Conservation (phyloP, 2,113 vertebrate species). For the Tragulus kanchil region DNA sequence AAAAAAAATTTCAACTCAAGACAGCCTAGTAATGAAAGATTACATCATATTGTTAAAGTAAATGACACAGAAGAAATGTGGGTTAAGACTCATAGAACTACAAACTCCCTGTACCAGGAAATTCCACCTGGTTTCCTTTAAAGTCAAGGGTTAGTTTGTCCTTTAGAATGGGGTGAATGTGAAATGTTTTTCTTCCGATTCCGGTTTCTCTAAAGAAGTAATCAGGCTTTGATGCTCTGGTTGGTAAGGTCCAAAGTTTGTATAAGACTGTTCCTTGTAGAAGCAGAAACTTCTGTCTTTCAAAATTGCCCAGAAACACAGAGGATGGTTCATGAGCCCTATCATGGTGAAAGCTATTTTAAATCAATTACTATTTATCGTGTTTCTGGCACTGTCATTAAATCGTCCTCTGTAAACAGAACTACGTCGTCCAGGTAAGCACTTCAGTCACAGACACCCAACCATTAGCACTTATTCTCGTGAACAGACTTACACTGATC, state of each 20-base stretch:
- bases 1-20: neutral
- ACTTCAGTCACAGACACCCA: neutral
- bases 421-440: neutral
- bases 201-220: neutral
- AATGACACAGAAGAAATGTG: neutral
- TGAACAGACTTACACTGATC: neutral
- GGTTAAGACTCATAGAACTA: neutral
- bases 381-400: slow-evolving; percentile 35
- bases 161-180: neutral
- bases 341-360: neutral
- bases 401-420: neutral
- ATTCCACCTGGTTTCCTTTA: neutral
- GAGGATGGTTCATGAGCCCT: neutral
- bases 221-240: neutral
- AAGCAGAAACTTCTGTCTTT: neutral
- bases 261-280: neutral
- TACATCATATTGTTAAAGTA: neutral
- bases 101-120: neutral
- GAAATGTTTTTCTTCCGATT: neutral
- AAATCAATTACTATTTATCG: neutral
- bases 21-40: neutral
- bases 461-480: neutral
- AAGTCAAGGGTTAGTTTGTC: neutral
- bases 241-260: neutral
- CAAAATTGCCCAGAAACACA: neutral